Evolutionary conservation across 2,888 invertebrate species (phyloP).

Genomic region (Tetramorium bicarinatum): DNA sequence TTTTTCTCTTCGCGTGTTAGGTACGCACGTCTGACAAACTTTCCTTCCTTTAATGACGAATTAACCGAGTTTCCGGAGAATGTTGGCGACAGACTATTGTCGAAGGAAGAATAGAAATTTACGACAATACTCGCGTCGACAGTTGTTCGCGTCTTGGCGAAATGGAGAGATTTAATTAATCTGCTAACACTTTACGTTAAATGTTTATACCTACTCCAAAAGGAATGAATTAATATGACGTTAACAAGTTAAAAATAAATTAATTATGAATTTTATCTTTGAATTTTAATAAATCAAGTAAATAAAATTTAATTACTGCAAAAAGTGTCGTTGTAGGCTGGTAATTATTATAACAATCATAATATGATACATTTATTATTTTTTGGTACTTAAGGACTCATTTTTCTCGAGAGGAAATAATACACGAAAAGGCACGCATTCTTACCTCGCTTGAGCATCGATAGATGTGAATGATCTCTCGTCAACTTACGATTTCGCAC

Average conservation of each 20-base stretch:
- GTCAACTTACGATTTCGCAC: neutral
- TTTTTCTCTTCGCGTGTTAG: conserved; percentile 9
- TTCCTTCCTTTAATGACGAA: conserved; percentile 23
- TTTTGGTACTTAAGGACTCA: neutral
- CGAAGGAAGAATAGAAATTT: conserved; percentile 19
- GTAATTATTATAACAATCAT: neutral
- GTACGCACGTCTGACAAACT: conserved; percentile 6
- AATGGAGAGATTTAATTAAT: neutral
- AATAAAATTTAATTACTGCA: neutral
- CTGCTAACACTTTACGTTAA: neutral
- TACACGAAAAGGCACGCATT: neutral
- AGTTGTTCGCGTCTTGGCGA: neutral
- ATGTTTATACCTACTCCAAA: neutral
- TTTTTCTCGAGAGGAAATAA: neutral
- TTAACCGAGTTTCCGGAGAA: conserved; percentile 36
- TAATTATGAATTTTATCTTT: neutral
- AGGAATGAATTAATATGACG: neutral
- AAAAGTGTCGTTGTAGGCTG: neutral
- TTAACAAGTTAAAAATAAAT: neutral
- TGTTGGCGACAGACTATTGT: neutral
- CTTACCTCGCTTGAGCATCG: neutral
- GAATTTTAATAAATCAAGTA: neutral
- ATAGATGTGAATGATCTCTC: conserved; percentile 8
- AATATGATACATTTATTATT: neutral
- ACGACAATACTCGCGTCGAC: neutral